phyloP scores from a whole-genome alignment of 2,888 invertebrate genomes.

The Coleophora deauratella region DNA sequence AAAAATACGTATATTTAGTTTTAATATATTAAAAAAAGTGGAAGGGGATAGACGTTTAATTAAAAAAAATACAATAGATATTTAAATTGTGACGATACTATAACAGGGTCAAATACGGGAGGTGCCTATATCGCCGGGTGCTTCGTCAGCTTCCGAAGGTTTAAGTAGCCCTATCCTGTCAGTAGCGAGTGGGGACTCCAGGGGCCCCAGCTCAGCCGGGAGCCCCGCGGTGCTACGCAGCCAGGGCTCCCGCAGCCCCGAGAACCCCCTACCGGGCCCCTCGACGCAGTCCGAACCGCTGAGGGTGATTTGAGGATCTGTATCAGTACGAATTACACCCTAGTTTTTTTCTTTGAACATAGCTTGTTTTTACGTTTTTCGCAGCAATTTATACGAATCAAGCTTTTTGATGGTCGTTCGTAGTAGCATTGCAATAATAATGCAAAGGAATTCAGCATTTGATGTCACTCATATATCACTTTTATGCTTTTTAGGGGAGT shows the following conservation, averaged over 20 bases:
- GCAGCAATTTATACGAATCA: conserved; percentile 34
- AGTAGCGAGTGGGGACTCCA: conserved; percentile 20
- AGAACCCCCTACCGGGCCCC: conserved; percentile 51
- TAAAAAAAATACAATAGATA: background rate
- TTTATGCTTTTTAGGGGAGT: background rate
- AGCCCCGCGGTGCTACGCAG: too few species aligned
- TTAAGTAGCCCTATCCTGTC: conserved; percentile 36
- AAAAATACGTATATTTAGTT: too few species aligned
- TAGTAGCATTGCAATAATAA: conserved; percentile 24
- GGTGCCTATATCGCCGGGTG: conserved; percentile 44
- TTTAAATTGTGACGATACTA: conserved; percentile 20
- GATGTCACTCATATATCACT: conserved; percentile 23
- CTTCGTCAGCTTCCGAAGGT: conserved; percentile 31
- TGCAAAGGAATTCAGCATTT: conserved; percentile 72
- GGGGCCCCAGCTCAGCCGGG: conserved; percentile 9
- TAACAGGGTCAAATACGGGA: conserved; percentile 45
- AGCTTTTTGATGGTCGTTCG: conserved; percentile 42
- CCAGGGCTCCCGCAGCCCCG: conserved; percentile 28
- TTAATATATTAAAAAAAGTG: too few species aligned
- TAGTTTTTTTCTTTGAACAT: conserved; percentile 64
- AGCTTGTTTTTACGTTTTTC: conserved; percentile 48
- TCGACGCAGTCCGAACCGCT: conserved; percentile 49
- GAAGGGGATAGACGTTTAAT: conserved; percentile 25
- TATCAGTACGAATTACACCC: conserved; percentile 71
- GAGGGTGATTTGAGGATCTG: conserved; percentile 67